A percentile compares a stretch with the other conserved stretches of the same genome.
Conservation (phyloP, 2,797 vertebrate genomes). For the Melanotaenia maccullochi region DNA sequence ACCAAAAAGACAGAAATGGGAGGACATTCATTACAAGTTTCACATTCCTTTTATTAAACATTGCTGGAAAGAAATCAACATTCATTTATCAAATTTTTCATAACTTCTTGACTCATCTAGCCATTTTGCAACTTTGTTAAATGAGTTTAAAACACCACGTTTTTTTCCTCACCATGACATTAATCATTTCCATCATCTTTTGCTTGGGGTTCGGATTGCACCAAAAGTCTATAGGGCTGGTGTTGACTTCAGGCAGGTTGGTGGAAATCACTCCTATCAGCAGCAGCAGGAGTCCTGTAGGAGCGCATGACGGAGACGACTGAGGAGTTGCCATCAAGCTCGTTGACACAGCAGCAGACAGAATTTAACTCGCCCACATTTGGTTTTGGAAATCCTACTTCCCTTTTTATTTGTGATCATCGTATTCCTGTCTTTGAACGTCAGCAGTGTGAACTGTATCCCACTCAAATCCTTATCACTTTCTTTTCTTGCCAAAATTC, state of each 20-base stretch:
- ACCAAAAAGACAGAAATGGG: constrained; percentile 1
- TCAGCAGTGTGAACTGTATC: too few species aligned
- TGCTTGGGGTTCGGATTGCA: constrained; percentile 38
- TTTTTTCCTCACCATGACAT: constrained; percentile 55
- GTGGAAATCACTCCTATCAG: constrained; percentile 61
- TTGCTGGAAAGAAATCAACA: too few species aligned
- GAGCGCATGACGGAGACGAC: constrained; percentile 22
- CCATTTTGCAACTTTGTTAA: too few species aligned
- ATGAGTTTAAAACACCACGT: neutral
- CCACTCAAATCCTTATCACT: rapidly evolving
- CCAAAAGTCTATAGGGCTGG: constrained; percentile 56
- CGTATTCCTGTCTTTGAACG: neutral
- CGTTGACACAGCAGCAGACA: neutral
- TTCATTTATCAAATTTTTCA: too few species aligned
- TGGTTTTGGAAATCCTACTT: neutral
- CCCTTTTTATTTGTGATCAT: neutral
- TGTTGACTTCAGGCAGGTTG: constrained; percentile 44
- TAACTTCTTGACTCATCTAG: too few species aligned
- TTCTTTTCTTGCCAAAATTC: constrained; percentile 2
- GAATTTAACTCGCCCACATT: neutral
- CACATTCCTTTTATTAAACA: too few species aligned
- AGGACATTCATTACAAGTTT: too few species aligned
- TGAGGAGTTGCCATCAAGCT: constrained; percentile 33
- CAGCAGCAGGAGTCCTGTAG: constrained; percentile 64
- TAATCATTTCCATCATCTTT: constrained; percentile 4